A percentile compares a stretch with the other conserved stretches of the same genome.
phyloP scores from a whole-genome alignment of 2,888 invertebrate genomes.

The Thera britannica region DNA sequence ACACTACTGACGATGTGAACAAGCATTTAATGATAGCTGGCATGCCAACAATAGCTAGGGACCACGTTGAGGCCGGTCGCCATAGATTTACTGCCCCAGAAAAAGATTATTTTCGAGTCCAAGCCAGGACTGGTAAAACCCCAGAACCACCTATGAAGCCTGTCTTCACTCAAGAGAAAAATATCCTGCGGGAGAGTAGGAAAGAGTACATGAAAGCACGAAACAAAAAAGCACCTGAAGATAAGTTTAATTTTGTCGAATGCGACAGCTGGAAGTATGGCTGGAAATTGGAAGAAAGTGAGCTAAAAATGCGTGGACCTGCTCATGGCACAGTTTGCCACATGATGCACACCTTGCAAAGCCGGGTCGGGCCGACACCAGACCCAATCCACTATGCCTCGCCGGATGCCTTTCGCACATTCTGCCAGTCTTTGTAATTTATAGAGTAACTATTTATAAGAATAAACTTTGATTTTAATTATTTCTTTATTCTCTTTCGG shows the following conservation, averaged over 20 bases:
- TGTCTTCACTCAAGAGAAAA: slow-evolving; percentile 16
- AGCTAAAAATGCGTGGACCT: slow-evolving; percentile 31
- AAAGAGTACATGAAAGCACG: slow-evolving; percentile 41
- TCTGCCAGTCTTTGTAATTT: slow-evolving; percentile 8
- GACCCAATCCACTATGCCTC: slow-evolving; percentile 36
- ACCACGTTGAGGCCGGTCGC: slow-evolving; percentile 20
- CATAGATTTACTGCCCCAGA: slow-evolving; percentile 27
- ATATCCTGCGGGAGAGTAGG: slow-evolving; percentile 30
- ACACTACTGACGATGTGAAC: slow-evolving; percentile 28
- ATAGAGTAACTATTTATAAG: slow-evolving; percentile 6
- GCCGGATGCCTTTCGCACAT: slow-evolving; percentile 9
- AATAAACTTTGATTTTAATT: slow-evolving; percentile 21
- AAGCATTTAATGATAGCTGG: slow-evolving; percentile 25
- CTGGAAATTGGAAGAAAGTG: slow-evolving; percentile 42
- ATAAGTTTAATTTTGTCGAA: slow-evolving; percentile 45
- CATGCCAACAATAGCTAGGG: slow-evolving; percentile 29
- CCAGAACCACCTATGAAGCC: slow-evolving; percentile 16
- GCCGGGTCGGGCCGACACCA: slow-evolving; percentile 35
- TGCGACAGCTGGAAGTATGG: slow-evolving; percentile 43
- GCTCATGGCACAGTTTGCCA: slow-evolving; percentile 26
- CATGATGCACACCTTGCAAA: slow-evolving; percentile 21
- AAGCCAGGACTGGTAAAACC: slow-evolving; percentile 5
- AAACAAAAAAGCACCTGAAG: slow-evolving; percentile 33
- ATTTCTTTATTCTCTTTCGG: slow-evolving; percentile 9
- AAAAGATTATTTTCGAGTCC: slow-evolving; percentile 20